Percentiles rank a stretch among this genome's conserved stretches.
phyloP scores from a whole-genome alignment of 2,888 invertebrate genomes.

The Cataglyphis livida region DNA sequence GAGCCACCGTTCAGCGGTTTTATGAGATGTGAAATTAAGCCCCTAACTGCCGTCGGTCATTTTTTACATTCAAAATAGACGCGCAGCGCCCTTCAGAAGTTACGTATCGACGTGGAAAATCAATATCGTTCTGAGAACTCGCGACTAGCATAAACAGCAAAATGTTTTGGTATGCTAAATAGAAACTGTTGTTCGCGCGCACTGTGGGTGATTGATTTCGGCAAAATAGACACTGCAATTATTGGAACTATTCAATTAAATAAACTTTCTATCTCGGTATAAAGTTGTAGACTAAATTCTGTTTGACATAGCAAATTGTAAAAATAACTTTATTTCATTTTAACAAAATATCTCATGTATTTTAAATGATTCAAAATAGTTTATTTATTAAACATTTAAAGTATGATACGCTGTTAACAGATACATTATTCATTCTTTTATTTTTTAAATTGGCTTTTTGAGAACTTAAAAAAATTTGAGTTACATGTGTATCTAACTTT shows the following conservation, averaged over 20 bases:
- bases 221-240: slow-evolving; percentile 53
- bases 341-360: background rate
- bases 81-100: slow-evolving; percentile 31
- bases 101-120: slow-evolving; percentile 59
- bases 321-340: background rate
- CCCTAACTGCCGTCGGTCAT: slow-evolving; percentile 54
- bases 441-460: background rate
- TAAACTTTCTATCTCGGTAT: slow-evolving; percentile 31
- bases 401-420: background rate
- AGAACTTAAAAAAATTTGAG: background rate
- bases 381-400: slow-evolving; percentile 1
- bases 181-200: slow-evolving; percentile 58
- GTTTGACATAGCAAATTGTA: background rate
- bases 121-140: slow-evolving; percentile 63
- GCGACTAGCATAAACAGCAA: slow-evolving; percentile 59
- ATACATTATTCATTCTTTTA: background rate
- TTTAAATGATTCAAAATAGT: background rate
- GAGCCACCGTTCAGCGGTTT: slow-evolving; percentile 67
- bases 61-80: slow-evolving; percentile 61
- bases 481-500: background rate
- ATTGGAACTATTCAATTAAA: slow-evolving; percentile 49
- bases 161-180: slow-evolving; percentile 64
- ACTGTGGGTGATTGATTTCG: slow-evolving; percentile 57
- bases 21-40: slow-evolving; percentile 75
- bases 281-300: background rate